These are phyloP conservation scores for Montipora cactus DNA, from an alignment of 64 coral and sea anemone genomes.

Conservation along the genomic window DNA sequence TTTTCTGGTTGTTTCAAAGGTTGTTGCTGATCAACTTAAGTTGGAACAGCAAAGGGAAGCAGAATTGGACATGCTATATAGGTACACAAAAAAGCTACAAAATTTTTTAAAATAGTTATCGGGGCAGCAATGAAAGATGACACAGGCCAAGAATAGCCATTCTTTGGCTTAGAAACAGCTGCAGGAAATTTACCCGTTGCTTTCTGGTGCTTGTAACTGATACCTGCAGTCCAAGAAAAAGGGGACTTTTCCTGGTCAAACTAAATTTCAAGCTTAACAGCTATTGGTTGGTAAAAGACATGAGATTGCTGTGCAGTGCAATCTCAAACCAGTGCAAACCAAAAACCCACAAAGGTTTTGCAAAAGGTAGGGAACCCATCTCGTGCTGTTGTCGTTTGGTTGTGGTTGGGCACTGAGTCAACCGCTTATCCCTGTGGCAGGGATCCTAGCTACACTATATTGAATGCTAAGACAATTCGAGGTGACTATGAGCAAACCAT, in stretches of 20 bases:
- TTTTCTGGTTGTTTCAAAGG: conserved; percentile 30
- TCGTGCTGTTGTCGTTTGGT: neutral
- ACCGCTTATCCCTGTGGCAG: neutral
- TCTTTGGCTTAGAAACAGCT: too few relatives aligned
- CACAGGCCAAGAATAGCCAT: too few relatives aligned
- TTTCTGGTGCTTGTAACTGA: too few relatives aligned
- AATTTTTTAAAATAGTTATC: neutral
- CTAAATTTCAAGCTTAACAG: too few relatives aligned
- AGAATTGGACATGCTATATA: conserved; percentile 97
- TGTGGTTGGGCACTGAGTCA: neutral
- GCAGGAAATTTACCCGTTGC: too few relatives aligned
- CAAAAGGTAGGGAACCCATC: neutral
- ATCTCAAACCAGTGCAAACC: neutral
- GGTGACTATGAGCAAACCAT: too few relatives aligned
- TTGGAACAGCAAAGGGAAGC: conserved; percentile 91
- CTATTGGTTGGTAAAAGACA: too few relatives aligned
- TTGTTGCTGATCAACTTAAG: conserved; percentile 89
- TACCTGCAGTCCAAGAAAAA: too few relatives aligned
- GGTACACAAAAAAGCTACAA: conserved; percentile 30
- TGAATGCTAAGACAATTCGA: too few relatives aligned
- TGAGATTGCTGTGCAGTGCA: neutral
- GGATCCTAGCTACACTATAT: neutral
- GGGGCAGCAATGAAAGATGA: too few relatives aligned
- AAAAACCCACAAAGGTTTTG: neutral
- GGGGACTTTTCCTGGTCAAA: too few relatives aligned